Evolutionary conservation across 2,113 vertebrate genomes (phyloP).

Genomic region (Cervus canadensis): DNA sequence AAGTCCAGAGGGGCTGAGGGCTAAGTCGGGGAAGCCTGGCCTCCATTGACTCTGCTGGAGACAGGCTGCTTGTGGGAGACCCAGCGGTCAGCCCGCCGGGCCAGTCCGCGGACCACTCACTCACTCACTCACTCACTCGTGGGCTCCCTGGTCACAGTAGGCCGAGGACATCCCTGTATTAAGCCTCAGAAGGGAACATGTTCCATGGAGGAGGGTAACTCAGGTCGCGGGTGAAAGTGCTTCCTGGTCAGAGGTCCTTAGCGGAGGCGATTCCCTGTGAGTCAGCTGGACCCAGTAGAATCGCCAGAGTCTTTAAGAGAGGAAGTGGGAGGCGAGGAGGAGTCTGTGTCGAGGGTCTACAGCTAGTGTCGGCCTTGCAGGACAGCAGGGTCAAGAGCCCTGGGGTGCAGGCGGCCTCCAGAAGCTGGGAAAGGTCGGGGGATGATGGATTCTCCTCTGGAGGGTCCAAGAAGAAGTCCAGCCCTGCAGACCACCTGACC

Average conservation of each 20-base stretch:
- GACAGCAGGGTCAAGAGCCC: not conserved
- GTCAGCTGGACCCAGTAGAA: not conserved
- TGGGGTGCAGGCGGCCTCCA: not conserved
- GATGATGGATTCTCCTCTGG: not conserved
- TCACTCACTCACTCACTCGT: not conserved
- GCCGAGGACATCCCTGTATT: not conserved
- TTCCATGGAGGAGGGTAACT: not conserved
- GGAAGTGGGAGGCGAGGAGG: not conserved
- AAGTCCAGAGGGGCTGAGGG: not conserved
- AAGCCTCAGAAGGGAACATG: not conserved
- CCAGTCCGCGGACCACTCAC: not conserved
- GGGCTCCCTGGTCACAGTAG: not conserved
- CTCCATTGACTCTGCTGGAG: accelerated
- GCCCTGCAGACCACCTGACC: not conserved
- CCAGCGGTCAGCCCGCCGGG: accelerated
- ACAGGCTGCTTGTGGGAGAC: not conserved
- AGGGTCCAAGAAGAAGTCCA: not conserved
- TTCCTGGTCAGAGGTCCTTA: not conserved
- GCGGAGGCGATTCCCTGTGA: accelerated
- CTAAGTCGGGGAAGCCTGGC: too few species aligned
- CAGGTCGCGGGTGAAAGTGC: not conserved
- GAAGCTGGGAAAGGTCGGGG: not conserved
- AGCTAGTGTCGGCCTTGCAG: not conserved
- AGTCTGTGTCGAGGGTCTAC: accelerated
- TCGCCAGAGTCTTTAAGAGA: not conserved